These are phyloP conservation scores for Tiliacea citrago DNA, from an alignment of 2,888 invertebrate species.

Conservation along the genomic window DNA sequence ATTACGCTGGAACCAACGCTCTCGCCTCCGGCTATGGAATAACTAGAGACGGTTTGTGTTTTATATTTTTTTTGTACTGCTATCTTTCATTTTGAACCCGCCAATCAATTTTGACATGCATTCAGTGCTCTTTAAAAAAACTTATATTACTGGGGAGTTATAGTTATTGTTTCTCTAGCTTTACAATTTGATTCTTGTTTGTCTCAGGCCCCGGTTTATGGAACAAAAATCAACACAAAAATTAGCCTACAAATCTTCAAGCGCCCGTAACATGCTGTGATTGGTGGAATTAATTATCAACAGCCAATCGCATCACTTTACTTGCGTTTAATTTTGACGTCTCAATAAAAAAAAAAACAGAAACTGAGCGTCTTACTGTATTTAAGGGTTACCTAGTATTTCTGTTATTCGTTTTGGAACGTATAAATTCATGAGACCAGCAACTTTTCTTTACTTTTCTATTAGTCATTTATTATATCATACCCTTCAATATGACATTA, in stretches of 20 bases:
- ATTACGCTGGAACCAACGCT: constrained; percentile 66
- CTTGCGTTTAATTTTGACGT: background rate
- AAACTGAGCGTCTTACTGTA: background rate
- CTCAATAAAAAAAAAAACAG: too few relatives aligned
- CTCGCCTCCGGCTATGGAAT: constrained; percentile 76
- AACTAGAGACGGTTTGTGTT: constrained; percentile 71
- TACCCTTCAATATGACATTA: background rate
- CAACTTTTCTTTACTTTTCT: background rate
- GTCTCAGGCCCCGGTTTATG: too few relatives aligned
- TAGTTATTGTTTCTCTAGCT: background rate
- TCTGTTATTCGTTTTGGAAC: background rate
- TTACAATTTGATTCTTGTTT: background rate
- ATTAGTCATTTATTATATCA: background rate
- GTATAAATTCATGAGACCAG: background rate
- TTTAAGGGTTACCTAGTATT: background rate
- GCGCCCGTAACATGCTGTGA: background rate
- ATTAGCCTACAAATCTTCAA: background rate
- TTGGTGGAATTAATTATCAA: too few relatives aligned
- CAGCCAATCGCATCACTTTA: background rate
- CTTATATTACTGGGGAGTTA: background rate
- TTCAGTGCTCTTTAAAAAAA: background rate
- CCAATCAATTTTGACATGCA: constrained; percentile 31
- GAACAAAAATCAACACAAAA: background rate
- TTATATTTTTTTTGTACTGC: constrained; percentile 33
- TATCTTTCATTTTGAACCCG: constrained; percentile 28